Percentiles rank a stretch among this genome's conserved stretches.
Conservation (phyloP, 2,888 invertebrate genomes). For the Resseliella maxima region DNA sequence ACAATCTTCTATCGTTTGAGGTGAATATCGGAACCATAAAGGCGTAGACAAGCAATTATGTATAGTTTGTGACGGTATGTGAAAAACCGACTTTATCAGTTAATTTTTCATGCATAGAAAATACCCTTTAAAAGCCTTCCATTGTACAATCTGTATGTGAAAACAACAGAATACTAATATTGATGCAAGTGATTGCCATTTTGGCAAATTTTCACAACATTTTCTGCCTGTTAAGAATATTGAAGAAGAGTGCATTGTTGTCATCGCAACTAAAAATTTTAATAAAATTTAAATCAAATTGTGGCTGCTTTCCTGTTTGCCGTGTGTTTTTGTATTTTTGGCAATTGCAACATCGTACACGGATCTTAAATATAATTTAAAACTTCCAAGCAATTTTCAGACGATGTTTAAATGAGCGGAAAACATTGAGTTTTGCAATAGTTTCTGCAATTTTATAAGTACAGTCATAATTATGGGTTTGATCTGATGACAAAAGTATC, state of each 20-base stretch:
- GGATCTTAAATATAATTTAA: not conserved
- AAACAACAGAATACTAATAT: not conserved
- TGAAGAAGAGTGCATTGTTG: slow-evolving; percentile 11
- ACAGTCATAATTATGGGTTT: too few relatives aligned
- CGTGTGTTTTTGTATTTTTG: not conserved
- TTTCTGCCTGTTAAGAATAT: not conserved
- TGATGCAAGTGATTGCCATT: not conserved
- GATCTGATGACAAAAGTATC: too few relatives aligned
- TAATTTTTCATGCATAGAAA: slow-evolving; percentile 45
- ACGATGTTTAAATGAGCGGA: not conserved
- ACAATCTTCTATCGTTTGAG: not conserved
- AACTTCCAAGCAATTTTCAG: not conserved
- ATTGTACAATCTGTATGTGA: not conserved
- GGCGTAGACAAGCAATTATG: slow-evolving; percentile 24
- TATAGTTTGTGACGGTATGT: slow-evolving; percentile 22
- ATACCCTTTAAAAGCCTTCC: slow-evolving; percentile 2
- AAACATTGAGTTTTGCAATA: not conserved
- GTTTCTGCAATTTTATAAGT: not conserved
- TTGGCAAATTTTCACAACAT: not conserved
- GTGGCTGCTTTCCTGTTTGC: not conserved
- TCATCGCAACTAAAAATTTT: not conserved
- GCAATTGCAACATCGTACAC: not conserved
- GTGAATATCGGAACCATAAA: slow-evolving; percentile 3
- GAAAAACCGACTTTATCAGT: slow-evolving; percentile 42
- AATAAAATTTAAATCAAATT: slow-evolving; percentile 34